Evolutionary conservation across 2,888 invertebrate species (phyloP), one percentile per base, ranked within the genome.

Genomic region (Linyphia triangularis): DNA sequence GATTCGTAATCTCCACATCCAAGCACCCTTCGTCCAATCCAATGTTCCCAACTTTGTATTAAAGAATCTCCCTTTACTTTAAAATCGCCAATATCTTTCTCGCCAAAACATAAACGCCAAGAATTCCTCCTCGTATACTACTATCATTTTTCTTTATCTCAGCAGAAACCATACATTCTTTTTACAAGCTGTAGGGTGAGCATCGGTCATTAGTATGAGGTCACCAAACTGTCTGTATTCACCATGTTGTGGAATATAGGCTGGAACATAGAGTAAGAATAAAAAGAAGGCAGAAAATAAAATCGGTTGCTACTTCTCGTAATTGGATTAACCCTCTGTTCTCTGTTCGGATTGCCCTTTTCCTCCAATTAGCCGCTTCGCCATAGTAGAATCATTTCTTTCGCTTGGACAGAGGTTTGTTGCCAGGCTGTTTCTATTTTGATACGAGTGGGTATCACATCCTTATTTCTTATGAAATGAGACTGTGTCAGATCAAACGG

Each of bases 251-350:
- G 13, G 51, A 16, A 10, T 51, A 16, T 24, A 28, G n/a, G 13
- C 51, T 30, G 51, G 10, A 28, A n/a, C 24, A 28, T 26, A 33
- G 9, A 79, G 37, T n/a, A 16, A 28, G 65, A 30, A 16, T 26
- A 43, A 33, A 65, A 40, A 51, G 51, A 51, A 7, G 40, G 7
- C 16, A 43, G 24, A 37, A 40, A 70, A 65, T 10, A 59, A 67
- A 85, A 75, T 33, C 37, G 16, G 51, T 43, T 19, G 72, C 37
- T 28, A 70, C 61, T 63, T 28, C 13, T 61, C 13, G 51, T 85
- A 85, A 85, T 85, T 85, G 75, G 84, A 85, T 85, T 85, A 85
- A 67, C 59, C 67, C n/a, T 24, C 75, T 63, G 51, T 24, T 63
- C 51, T 30, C 37, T 28, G 72, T 9, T 82, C 72, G 72, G 72